Evolutionary conservation across 2,113 vertebrate genomes (phyloP).

Genomic region (Mus spicilegus): DNA sequence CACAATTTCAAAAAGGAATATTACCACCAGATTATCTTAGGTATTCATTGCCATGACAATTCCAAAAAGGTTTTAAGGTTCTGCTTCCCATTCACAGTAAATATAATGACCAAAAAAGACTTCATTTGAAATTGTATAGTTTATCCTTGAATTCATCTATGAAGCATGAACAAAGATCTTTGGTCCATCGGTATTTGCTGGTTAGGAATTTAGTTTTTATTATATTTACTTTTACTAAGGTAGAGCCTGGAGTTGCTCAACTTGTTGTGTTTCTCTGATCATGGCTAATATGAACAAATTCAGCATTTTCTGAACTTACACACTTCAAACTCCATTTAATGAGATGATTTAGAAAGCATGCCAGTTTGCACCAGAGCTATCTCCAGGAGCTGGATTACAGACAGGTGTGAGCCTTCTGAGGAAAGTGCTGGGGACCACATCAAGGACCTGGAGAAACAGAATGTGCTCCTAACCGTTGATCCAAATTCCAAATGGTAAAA

Average conservation of each 20-base stretch:
- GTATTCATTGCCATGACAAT: not conserved
- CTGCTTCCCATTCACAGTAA: not conserved
- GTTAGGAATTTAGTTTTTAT: not conserved
- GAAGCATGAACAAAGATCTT: not conserved
- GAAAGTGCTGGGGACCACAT: no score
- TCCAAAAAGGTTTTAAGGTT: not conserved
- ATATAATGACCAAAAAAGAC: no score
- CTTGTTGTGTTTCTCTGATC: not conserved
- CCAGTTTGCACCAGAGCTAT: slow-evolving; percentile 29
- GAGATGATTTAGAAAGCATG: slow-evolving; percentile 21
- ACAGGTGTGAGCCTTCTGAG: not conserved
- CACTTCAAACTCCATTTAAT: slow-evolving; percentile 17
- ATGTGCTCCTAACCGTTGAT: not conserved
- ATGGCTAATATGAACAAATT: not conserved
- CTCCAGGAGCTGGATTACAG: not conserved
- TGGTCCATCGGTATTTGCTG: not conserved
- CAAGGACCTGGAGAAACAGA: not conserved
- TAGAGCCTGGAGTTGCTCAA: not conserved
- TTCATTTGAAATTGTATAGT: not conserved
- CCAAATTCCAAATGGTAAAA: not conserved
- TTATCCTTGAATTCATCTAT: not conserved
- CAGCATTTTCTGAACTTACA: not conserved
- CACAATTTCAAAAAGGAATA: not conserved
- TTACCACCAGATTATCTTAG: not conserved
- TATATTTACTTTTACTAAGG: not conserved